Conservation (phyloP, 2,888 invertebrate genomes). For the Epinotia bilunana region DNA sequence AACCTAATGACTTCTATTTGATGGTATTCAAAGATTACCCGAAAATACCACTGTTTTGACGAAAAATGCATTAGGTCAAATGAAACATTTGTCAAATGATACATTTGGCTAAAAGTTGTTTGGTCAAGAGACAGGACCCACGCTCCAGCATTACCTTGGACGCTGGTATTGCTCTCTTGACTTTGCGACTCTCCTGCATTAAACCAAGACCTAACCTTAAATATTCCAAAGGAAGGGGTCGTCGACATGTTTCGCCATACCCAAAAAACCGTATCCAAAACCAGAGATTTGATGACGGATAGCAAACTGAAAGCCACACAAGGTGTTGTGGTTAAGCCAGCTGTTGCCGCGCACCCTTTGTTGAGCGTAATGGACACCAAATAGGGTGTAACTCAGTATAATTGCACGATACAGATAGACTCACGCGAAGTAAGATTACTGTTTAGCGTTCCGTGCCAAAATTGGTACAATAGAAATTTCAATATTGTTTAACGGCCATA, state of each 20-base stretch:
- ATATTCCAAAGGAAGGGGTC: background rate
- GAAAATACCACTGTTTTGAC: too few species aligned
- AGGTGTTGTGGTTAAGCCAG: slow-evolving; percentile 43
- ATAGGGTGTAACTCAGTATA: slow-evolving; percentile 29
- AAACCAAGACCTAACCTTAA: too few species aligned
- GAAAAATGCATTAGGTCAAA: too few species aligned
- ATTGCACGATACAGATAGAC: slow-evolving; percentile 14
- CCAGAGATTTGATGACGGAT: slow-evolving; percentile 20
- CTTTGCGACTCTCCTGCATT: too few species aligned
- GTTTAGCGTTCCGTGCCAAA: background rate
- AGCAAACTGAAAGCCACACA: slow-evolving; percentile 41
- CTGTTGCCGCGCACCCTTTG: slow-evolving; percentile 17
- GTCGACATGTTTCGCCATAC: slow-evolving; percentile 22
- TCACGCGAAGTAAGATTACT: background rate
- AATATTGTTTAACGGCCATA: background rate
- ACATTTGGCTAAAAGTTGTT: too few species aligned
- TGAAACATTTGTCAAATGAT: too few species aligned
- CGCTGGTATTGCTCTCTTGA: too few species aligned
- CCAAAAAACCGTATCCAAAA: slow-evolving; percentile 10
- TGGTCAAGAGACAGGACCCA: too few species aligned
- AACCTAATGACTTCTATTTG: too few species aligned
- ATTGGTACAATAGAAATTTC: background rate
- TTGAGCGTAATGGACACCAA: slow-evolving; percentile 37
- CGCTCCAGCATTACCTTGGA: too few species aligned
- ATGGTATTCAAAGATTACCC: too few species aligned